Evolutionary conservation across 1,140 invertebrate genomes (phyloP), one percentile per base, ranked within the genome.

Genomic region (Brachionus calyciflorus): DNA sequence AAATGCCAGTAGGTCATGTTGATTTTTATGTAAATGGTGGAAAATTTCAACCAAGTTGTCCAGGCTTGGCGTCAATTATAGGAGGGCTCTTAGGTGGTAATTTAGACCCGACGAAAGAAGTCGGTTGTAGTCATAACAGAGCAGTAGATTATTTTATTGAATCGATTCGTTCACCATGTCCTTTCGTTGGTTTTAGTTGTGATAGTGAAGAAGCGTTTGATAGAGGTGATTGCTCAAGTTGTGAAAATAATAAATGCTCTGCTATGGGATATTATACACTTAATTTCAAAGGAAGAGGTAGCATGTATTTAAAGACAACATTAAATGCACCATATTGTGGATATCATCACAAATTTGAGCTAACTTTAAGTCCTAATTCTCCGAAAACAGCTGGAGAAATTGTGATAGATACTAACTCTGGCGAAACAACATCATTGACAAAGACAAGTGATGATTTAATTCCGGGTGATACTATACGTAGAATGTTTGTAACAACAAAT

Each of bases 11-110:
- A 1, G 53, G 60, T 70, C 88, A 96, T 81, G 91, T 94, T 0
- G 93, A 95, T 82, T 95, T 94, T 81, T 94, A 93, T 77, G 81
- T 82, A 9, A 84, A 84, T 79, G 83, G 83, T 24, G 84, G 84
- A 3, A 49, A 77, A 57, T 48, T 81, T 48, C 84, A 85, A 77
- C 83, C 84, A 0, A 81, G 82, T 0, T 85, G 84, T 53, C 88
- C 92, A 7, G 28, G 41, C 10, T 19, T 76, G 40, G 48, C 33
- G 30, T 76, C 73, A 33, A 41, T 76, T 24, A 55, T 76, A 51
- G 55, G 51, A 14, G 30, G 37, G 9, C 5, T 76, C 3, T 12
- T 76, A 12, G 73, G 73, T 21, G 73, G 73, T 3, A n/a, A 19
- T 30, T 28, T 30, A n/a, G 73, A 76, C 30, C 69, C 69, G 26